These are phyloP conservation scores for Typhlichthys subterraneus DNA, from an alignment of 2,797 vertebrate species.

Conservation along the genomic window DNA sequence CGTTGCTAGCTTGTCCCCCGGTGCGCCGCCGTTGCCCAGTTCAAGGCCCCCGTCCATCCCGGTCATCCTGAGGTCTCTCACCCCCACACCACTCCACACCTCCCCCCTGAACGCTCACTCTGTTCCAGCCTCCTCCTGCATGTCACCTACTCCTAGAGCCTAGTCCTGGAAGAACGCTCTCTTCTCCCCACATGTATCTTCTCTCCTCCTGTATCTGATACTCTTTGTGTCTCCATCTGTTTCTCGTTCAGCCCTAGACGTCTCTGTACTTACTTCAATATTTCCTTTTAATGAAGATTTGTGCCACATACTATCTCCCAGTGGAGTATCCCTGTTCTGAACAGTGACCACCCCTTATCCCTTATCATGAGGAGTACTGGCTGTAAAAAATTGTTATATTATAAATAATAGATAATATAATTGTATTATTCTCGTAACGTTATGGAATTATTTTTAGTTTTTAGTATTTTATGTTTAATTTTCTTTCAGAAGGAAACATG, in stretches of 20 bases:
- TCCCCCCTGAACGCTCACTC: constrained; percentile 21
- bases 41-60: constrained; percentile 50
- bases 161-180: not conserved
- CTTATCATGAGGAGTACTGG: constrained; percentile 84
- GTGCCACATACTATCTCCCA: constrained; percentile 19
- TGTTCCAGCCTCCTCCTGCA: constrained; percentile 32
- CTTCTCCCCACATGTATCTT: constrained; percentile 38
- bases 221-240: constrained; percentile 50
- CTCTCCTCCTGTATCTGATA: constrained; percentile 64
- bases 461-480: too few relatives aligned
- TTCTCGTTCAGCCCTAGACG: constrained; percentile 65
- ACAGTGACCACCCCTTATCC: constrained; percentile 48
- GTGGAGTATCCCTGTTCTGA: constrained; percentile 28
- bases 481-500: too few relatives aligned
- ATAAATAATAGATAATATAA: not conserved
- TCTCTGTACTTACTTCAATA: constrained; percentile 64
- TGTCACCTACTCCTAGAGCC: constrained; percentile 40
- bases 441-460: too few relatives aligned
- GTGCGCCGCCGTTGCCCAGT: constrained; percentile 58
- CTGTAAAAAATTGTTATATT: constrained; percentile 60
- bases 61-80: constrained; percentile 52
- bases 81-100: constrained; percentile 45
- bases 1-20: constrained; percentile 12
- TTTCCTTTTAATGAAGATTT: constrained; percentile 7
- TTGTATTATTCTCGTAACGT: constrained; percentile 20